Conservation (phyloP, 2,113 vertebrate species). For the human region GRCh38 chr20:2288501-2289000, state of each 20-base stretch:
- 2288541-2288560: background rate
- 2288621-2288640: background rate
- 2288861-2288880: background rate
- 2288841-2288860: background rate
- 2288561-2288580: background rate
- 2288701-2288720: no score
- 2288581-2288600: background rate
- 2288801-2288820: background rate
- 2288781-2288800: background rate
- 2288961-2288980: no score
- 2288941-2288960: background rate
- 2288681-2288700: background rate
- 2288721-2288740: background rate
- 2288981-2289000: background rate
- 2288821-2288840: background rate
- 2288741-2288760: background rate
- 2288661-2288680: background rate
- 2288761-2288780: background rate
- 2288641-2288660: background rate
- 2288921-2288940: background rate
- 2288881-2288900: background rate
- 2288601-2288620: background rate
- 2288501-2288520: background rate
- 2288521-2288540: background rate
- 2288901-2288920: conserved; percentile 8